Base-by-base conservation (phyloP, 2,113 vertebrate genomes). In the Sceloporus tristichus region DNA sequence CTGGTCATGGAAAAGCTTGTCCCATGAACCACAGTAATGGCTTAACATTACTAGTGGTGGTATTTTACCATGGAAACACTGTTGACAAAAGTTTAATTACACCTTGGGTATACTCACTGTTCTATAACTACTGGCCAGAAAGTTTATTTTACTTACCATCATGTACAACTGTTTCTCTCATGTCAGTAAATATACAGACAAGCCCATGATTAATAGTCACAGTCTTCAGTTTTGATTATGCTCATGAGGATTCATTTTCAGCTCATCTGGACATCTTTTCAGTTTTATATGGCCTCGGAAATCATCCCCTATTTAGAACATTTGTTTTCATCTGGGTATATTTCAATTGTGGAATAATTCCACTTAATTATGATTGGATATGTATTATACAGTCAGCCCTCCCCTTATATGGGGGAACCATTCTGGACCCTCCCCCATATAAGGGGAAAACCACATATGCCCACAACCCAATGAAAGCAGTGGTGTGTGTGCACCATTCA, bases 101-200 rank as follows among this genome's bases (percentile, higher is more conserved):
- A 79, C 40, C 85, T 79, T 42, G 53, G 85, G 59, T 53, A 79
- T 53, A 78, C 14, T 59, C 59, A 5, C 29, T 53, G 42, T 78
- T 68, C 59, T 53, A 68, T 79, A 68, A 34, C 85, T 79, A 86
- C 11, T 68, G 16, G 54, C 65, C 85, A 68, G 53, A 86, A 34
- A 34, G 29, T 86, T 86, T 86, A 79, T 79, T 86, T 86, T 86
- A 86, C 75, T 23, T 54, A 34, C 76, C 75, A 53, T 68, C 65
- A 21, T 42, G 75, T 53, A 79, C 62, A 86, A 68, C 75, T 21
- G 5, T 29, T 68, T 79, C 42, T 79, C 75, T 79, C 29, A 86
- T 79, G 48, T 78, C 19, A 86, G 56, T n/a, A 86, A 78, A 86
- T 14, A 23, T 68, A 86, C 53, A 9, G 40, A 34, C 85, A 66